These are phyloP conservation scores for Tokudaia tokunoshimensis DNA, from an alignment of 2,797 vertebrate species.

Conservation along the genomic window DNA sequence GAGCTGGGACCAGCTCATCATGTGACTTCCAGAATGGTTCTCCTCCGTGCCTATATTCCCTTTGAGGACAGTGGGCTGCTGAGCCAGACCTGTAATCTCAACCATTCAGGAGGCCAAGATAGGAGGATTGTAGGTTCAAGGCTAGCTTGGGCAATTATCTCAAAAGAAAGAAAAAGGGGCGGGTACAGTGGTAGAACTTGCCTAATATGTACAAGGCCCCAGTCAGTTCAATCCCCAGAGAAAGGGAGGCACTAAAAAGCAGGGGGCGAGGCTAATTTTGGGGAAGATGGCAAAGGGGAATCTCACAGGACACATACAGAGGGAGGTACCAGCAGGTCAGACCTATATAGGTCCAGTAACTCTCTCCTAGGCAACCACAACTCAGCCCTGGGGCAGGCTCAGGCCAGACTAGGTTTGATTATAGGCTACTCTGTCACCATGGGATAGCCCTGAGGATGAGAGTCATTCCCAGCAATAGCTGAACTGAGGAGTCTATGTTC, in stretches of 20 bases:
- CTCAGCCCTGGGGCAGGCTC: background rate
- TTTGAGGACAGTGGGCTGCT: background rate
- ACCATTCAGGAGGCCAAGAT: background rate
- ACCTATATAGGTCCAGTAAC: background rate
- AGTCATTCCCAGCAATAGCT: background rate
- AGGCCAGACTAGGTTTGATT: background rate
- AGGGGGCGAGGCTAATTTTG: no score
- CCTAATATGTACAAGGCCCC: background rate
- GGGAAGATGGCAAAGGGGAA: background rate
- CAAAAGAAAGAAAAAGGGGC: background rate
- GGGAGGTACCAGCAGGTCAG: background rate
- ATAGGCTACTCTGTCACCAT: accelerated
- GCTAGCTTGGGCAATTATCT: background rate
- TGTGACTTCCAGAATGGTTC: background rate
- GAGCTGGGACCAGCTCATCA: background rate
- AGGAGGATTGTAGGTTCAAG: background rate
- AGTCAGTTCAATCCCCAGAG: background rate
- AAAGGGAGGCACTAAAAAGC: background rate
- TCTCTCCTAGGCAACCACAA: background rate
- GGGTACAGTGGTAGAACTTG: background rate
- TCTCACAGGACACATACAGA: no score
- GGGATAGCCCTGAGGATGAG: background rate
- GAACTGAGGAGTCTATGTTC: background rate
- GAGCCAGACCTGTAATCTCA: background rate
- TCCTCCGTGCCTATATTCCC: background rate